Evolutionary conservation across 2,797 vertebrate genomes (phyloP), one percentile per base, ranked within the genome.

Genomic region (Tenualosa ilisha): DNA sequence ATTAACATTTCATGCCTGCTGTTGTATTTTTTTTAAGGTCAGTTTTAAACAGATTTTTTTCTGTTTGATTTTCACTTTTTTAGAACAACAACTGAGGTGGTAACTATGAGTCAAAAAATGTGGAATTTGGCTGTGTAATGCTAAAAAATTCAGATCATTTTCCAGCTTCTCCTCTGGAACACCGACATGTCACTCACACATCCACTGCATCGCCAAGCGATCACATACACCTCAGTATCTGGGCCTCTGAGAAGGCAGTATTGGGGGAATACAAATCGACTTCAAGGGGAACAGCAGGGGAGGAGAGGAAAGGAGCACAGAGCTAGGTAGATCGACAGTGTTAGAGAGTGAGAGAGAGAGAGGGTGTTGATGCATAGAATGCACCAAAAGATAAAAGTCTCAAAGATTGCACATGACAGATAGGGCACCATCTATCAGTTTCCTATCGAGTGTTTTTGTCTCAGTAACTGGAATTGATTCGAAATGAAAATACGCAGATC

Each of bases 131-230:
- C 85, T 85, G 82, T 85, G 86, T 87, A 83, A 72, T 37, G 86
- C 83, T 86, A 91, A 88, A 92, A 93, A 91, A 92, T 93, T 91
- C 89, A 91, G 83, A 91, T 50, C n/a, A 89, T 89, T 92, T 90
- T 83, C 63, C 53, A 31, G 84, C 79, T 37, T 89, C 88, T 92
- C 86, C 87, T 81, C 83, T 85, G 86, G 85, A 93, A 92, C 90
- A 86, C 88, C 89, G 83, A 31, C 31, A 85, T 91, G 93, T 90
- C 94, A 93, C 88, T 95, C 93, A 95, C 88, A 85, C 82, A 86
- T 86, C 90, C 50, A 50, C 53, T 46, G 84, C 86, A 87, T 54
- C 46, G 89, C 87, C 89, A 86, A 54, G 84, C 89, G 65, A 85
- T 90, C 91, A 91, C 84, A 81, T 51, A 63, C 83, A 22, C 82